These are phyloP conservation scores for Synergus laeviventris DNA, from an alignment of 2,888 invertebrate species.

Conservation along the genomic window DNA sequence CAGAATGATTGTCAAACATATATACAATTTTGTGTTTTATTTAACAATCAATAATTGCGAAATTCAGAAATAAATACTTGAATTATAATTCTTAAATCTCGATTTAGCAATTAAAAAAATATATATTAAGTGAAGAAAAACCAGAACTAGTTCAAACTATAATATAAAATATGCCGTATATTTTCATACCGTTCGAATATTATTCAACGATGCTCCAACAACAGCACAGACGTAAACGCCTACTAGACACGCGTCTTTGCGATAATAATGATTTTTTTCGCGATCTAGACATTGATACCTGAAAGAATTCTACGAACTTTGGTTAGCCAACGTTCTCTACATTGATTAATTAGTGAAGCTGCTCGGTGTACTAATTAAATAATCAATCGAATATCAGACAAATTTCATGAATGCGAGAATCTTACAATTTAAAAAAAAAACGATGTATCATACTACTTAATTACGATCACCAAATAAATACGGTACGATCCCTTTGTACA, in stretches of 20 bases:
- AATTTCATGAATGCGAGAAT: background rate
- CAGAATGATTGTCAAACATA: background rate
- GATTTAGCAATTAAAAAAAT: background rate
- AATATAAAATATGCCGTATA: constrained; percentile 34
- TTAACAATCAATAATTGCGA: constrained; percentile 1
- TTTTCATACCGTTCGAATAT: constrained; percentile 11
- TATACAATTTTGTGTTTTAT: constrained; percentile 12
- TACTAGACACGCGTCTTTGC: background rate
- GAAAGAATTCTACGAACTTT: constrained; percentile 18
- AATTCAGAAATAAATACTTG: background rate
- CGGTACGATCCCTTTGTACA: constrained; percentile 14
- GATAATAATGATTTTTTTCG: background rate
- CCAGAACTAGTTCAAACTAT: constrained; percentile 3
- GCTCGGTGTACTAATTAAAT: constrained; percentile 7
- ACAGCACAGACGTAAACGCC: background rate
- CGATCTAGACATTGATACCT: constrained; percentile 10
- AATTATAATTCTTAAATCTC: background rate
- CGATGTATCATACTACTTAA: background rate
- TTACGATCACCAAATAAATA: constrained; percentile 16
- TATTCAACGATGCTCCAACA: constrained; percentile 6
- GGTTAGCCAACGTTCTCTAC: constrained; percentile 13
- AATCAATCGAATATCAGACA: background rate
- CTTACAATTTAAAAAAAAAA: background rate
- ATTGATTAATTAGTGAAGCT: constrained; percentile 28
- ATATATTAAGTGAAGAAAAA: constrained; percentile 2